Evolutionary conservation across 2,888 invertebrate species (phyloP).

Genomic region (Spodoptera exigua): DNA sequence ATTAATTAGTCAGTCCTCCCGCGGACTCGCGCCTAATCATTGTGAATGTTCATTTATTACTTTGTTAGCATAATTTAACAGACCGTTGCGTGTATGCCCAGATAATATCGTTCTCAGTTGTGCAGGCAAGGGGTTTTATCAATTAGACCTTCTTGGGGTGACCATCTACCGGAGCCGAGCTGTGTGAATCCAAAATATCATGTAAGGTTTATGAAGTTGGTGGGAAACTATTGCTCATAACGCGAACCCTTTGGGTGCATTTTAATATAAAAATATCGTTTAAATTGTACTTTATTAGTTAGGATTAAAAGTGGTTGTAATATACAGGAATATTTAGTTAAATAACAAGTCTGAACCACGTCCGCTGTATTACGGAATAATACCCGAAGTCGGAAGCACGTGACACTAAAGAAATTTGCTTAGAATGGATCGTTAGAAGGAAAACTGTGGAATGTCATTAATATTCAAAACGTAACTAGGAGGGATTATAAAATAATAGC

Average conservation of each 20-base stretch:
- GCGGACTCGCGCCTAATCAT: constrained; percentile 68
- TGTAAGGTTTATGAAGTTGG: constrained; percentile 29
- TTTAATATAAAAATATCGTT: constrained; percentile 3
- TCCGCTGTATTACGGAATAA: constrained; percentile 30
- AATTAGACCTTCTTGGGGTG: constrained; percentile 59
- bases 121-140: constrained; percentile 58
- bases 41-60: constrained; percentile 78
- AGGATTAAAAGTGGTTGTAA: no score
- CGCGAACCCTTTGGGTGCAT: constrained; percentile 7
- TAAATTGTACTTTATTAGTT: no score
- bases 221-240: constrained; percentile 20
- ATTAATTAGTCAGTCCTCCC: constrained; percentile 81
- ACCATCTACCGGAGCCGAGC: constrained; percentile 55
- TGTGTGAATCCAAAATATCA: constrained; percentile 54
- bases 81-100: constrained; percentile 64
- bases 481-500: constrained; percentile 89
- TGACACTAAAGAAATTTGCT: constrained; percentile 79
- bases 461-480: constrained; percentile 88
- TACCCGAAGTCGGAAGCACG: constrained; percentile 65
- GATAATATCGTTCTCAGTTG: constrained; percentile 66
- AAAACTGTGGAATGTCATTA: constrained; percentile 87
- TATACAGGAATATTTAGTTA: constrained; percentile 2
- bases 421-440: constrained; percentile 78
- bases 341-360: constrained; percentile 2
- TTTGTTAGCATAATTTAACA: constrained; percentile 80